phyloP scores from a whole-genome alignment of 1,140 invertebrate genomes.

The Orius laevigatus region DNA sequence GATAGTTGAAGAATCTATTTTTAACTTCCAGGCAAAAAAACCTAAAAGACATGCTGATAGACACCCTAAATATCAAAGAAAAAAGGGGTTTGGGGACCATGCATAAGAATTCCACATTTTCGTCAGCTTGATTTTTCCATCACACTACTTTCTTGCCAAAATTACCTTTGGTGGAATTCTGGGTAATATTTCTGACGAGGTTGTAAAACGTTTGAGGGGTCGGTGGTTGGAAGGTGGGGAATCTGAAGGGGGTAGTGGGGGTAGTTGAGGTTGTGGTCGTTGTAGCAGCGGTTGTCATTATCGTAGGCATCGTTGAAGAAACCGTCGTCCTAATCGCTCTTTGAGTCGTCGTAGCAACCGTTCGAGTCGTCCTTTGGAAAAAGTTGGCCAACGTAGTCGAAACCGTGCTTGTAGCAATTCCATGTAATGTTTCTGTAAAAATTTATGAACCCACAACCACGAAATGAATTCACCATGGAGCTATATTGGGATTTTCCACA shows the following conservation, averaged over 20 bases:
- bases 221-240: conserved; percentile 22
- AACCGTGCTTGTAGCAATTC: conserved; percentile 41
- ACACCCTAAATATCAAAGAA: no score
- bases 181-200: conserved; percentile 24
- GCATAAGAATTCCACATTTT: no score
- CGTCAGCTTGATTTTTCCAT: neutral
- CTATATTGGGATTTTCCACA: no score
- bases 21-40: no score
- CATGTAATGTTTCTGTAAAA: conserved; percentile 39
- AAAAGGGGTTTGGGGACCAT: no score
- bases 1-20: no score
- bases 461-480: neutral
- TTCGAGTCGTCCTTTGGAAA: conserved; percentile 25
- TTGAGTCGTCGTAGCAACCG: conserved; percentile 24
- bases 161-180: conserved; percentile 16
- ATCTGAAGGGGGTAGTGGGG: conserved; percentile 26
- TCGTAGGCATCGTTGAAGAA: conserved; percentile 13
- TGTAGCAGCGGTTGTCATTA: conserved; percentile 14
- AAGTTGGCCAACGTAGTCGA: conserved; percentile 26
- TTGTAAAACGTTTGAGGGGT: conserved; percentile 25
- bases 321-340: conserved; percentile 11
- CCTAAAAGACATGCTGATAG: no score
- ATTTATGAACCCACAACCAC: conserved; percentile 11
- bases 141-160: neutral
- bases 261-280: conserved; percentile 27